Conservation (phyloP, 2,797 vertebrate species). For the Darevskia nairensis region DNA sequence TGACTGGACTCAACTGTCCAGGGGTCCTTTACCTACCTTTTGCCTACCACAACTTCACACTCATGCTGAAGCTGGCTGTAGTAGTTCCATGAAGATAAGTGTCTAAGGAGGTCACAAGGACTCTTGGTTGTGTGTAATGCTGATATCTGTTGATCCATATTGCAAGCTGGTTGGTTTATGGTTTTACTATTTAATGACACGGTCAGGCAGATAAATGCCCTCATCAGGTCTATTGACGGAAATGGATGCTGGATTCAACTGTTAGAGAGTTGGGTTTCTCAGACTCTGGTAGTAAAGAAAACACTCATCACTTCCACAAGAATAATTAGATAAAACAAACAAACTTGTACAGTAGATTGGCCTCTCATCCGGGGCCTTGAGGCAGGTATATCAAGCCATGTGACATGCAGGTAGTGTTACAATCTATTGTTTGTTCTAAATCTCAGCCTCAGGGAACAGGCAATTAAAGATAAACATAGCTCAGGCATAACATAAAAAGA, state of each 20-base stretch:
- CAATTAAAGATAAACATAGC: background rate
- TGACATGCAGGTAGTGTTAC: background rate
- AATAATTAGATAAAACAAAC: background rate
- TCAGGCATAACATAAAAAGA: background rate
- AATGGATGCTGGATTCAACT: background rate
- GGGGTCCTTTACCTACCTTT: too few relatives aligned
- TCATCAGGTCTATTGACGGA: background rate
- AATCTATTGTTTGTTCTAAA: background rate
- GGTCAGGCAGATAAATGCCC: background rate
- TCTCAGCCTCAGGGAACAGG: background rate
- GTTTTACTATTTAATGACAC: background rate
- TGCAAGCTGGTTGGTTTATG: background rate
- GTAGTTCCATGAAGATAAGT: background rate
- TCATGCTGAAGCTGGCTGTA: background rate
- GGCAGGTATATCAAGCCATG: background rate
- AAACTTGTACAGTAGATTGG: background rate
- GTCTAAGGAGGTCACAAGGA: background rate
- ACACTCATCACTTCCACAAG: background rate
- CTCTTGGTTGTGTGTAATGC: background rate
- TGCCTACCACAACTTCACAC: background rate
- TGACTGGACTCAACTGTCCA: too few relatives aligned
- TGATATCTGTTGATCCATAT: background rate
- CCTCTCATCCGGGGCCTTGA: background rate
- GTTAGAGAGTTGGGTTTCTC: background rate
- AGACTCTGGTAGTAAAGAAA: background rate